These are phyloP conservation scores for Drosophila nr. perissopoda DNA, from an alignment of 2,888 invertebrate genomes.

Conservation along the genomic window DNA sequence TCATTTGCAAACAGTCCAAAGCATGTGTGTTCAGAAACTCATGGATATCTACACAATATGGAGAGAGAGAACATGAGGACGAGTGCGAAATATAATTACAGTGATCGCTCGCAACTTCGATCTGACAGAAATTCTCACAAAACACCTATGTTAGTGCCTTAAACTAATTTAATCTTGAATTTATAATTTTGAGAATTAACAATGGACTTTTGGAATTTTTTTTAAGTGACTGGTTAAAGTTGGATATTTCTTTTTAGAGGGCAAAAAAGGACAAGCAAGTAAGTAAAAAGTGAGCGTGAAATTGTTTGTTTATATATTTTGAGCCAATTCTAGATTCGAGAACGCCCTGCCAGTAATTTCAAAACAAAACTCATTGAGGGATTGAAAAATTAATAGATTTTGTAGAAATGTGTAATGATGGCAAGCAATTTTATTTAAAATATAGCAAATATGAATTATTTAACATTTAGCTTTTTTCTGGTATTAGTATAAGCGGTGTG, in stretches of 20 bases:
- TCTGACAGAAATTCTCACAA: background rate
- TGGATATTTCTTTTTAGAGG: background rate
- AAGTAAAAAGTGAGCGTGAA: background rate
- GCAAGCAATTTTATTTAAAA: background rate
- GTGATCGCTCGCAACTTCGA: slow-evolving; percentile 5
- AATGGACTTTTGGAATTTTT: background rate
- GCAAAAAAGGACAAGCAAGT: background rate
- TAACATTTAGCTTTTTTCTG: background rate
- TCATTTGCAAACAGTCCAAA: slow-evolving; percentile 79
- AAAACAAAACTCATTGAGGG: background rate
- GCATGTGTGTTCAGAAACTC: slow-evolving; percentile 84
- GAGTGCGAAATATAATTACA: slow-evolving; percentile 3
- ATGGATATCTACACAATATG: slow-evolving; percentile 82
- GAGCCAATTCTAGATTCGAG: background rate
- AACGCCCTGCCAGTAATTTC: background rate
- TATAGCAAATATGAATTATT: background rate
- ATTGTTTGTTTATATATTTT: background rate
- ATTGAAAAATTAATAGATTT: background rate
- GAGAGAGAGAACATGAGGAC: slow-evolving; percentile 25
- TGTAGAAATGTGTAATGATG: background rate
- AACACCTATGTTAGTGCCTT: background rate
- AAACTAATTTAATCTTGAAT: background rate
- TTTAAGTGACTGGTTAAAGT: background rate
- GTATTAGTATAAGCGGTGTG: background rate
- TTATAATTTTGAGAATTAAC: background rate